Base-by-base conservation (phyloP, 2,888 invertebrate genomes). In the Meteorus colon region DNA sequence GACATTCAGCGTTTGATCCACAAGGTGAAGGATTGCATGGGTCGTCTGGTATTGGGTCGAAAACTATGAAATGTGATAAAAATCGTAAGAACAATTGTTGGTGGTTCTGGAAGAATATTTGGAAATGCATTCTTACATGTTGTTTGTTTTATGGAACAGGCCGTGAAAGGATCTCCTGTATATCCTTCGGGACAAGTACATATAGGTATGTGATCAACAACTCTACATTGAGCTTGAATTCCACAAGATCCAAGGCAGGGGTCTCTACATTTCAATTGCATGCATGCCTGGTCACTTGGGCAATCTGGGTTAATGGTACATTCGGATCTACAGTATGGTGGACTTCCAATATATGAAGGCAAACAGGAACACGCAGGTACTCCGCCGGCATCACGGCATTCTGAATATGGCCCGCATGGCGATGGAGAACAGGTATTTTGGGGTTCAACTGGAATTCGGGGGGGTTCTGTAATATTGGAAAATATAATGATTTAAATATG, bases 181-280 rank as follows among this genome's bases (percentile, higher is more conserved):
- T 92, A 94, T 78, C 93, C 93, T 37, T 92, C 91, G 4, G 93
- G 88, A 84, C 96, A 96, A 1, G 92, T 91, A 87, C 96, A 96
- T 55, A 94, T 92, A 2, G 96, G 95, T 67, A 92, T 92, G 88
- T 96, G 94, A 86, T 94, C 94, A n/a, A 94, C 91, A 6, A 95
- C 94, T 83, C 92, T 92, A 85, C 96, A 96, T 65, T 92, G 88
- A 4, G 96, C 95, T 79, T 92, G 91, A 66, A 93, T 84, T 19
- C 96, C 96, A 85, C 96, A 95, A 29, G 95, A 92, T 60, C 95
- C 95, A 4, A 92, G 91, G 85, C 96, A 96, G 16, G 96, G 96
- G 88, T 96, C 93, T 81, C 91, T 91, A 87, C 96, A 96, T 89
- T 94, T 95, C 88, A 93, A 93, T 81, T 92, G 93, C 66, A 96